phyloP scores from a whole-genome alignment of 2,888 invertebrate species.

The Bembecia ichneumoniformis region DNA sequence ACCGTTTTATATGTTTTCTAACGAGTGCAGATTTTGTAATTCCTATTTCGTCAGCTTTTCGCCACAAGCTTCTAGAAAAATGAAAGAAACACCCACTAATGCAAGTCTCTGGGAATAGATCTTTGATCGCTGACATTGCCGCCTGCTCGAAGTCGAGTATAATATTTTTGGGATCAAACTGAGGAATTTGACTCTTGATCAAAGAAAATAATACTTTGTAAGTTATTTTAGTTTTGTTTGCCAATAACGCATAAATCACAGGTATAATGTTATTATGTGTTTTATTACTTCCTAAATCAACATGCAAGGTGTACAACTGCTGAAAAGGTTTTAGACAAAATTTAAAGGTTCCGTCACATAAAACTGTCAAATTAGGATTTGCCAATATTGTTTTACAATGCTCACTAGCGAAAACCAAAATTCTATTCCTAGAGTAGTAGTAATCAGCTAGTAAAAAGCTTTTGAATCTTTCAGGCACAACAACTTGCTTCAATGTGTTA shows the following conservation, averaged over 20 bases:
- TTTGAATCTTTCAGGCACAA: no score
- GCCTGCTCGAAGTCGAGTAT: not conserved
- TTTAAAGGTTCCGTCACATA: not conserved
- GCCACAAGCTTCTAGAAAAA: not conserved
- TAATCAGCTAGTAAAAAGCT: no score
- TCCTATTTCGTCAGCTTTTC: not conserved
- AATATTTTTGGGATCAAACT: not conserved
- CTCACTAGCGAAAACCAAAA: no score
- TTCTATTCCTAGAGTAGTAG: no score
- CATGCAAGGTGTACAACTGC: not conserved
- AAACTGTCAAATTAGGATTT: no score
- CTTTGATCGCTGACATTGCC: not conserved
- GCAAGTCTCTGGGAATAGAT: not conserved
- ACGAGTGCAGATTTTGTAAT: not conserved
- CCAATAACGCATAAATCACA: not conserved
- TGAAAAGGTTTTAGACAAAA: not conserved
- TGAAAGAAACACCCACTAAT: conserved; percentile 1
- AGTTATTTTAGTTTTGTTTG: not conserved
- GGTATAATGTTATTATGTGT: not conserved
- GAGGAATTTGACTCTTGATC: not conserved
- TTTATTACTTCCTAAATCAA: not conserved
- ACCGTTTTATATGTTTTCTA: not conserved
- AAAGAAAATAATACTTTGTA: conserved; percentile 1
- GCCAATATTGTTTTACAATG: no score
- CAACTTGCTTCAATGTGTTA: no score